A percentile compares a stretch with the other conserved stretches of the same genome.
Conservation (phyloP, 2,797 vertebrate species). For the Strix occidentalis region DNA sequence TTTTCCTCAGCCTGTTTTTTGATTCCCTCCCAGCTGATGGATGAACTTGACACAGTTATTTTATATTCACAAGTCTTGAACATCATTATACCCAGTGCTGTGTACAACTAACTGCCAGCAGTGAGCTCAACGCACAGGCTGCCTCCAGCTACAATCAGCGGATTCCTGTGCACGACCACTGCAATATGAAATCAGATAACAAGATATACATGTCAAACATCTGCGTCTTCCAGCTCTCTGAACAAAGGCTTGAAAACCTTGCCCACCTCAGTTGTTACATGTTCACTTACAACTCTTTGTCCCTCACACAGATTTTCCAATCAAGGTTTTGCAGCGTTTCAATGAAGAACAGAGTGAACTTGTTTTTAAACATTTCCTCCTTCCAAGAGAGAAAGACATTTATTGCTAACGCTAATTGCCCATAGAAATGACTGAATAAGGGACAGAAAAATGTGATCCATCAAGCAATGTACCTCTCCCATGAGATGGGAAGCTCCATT, state of each 20-base stretch:
- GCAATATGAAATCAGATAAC: not conserved
- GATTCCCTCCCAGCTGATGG: not conserved
- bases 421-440: not conserved
- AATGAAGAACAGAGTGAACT: not conserved
- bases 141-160: conserved; percentile 8
- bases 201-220: not conserved
- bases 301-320: not conserved
- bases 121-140: not conserved
- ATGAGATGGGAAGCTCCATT: not conserved
- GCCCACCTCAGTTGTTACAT: not conserved
- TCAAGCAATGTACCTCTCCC: not conserved
- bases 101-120: not conserved
- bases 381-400: not conserved
- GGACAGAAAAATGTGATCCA: not conserved
- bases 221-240: not conserved
- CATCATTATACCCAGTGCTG: not conserved
- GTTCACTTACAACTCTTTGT: not conserved
- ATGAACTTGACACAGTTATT: conserved; percentile 3
- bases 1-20: not conserved
- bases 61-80: not conserved
- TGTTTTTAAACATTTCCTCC: not conserved
- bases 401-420: not conserved
- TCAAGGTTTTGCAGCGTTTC: not conserved
- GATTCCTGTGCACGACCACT: not conserved
- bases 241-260: not conserved